phyloP scores from a whole-genome alignment of 2,888 invertebrate genomes.

The Apamea monoglypha region DNA sequence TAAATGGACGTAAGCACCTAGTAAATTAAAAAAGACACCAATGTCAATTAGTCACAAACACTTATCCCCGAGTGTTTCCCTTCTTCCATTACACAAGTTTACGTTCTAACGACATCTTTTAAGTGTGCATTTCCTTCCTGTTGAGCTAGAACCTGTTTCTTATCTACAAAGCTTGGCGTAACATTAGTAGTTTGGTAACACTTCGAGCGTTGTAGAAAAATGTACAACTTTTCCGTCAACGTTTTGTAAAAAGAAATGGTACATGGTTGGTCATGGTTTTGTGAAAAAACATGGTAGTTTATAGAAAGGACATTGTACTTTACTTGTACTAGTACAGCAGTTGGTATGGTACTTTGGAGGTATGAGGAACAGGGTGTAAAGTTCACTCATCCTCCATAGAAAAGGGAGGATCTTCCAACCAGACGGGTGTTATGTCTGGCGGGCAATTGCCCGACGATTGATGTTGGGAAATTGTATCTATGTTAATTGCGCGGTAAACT shows the following conservation, averaged over 20 bases:
- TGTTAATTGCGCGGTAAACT: too few relatives aligned
- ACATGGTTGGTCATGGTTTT: neutral
- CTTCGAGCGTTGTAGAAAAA: neutral
- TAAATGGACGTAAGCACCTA: slow-evolving; percentile 10
- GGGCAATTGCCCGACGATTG: too few relatives aligned
- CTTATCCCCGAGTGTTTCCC: slow-evolving; percentile 11
- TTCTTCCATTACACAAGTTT: slow-evolving; percentile 24
- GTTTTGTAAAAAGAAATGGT: neutral
- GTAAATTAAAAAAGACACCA: slow-evolving; percentile 10
- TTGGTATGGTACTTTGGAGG: neutral
- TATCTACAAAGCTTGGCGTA: slow-evolving; percentile 42
- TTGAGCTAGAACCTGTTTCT: slow-evolving; percentile 39
- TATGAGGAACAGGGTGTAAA: too few relatives aligned
- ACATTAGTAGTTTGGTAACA: slow-evolving; percentile 4
- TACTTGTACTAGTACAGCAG: neutral
- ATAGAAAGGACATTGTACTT: neutral
- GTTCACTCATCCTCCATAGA: too few relatives aligned
- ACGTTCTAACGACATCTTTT: slow-evolving; percentile 33
- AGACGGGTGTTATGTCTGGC: too few relatives aligned
- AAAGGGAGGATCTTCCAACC: too few relatives aligned
- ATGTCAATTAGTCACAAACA: slow-evolving; percentile 37
- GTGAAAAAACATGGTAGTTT: neutral
- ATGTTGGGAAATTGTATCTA: too few relatives aligned
- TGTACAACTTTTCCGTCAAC: neutral
- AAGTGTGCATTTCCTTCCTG: slow-evolving; percentile 44